These are phyloP conservation scores for Gallinago media DNA, from an alignment of 2,113 vertebrate genomes.

Conservation along the genomic window DNA sequence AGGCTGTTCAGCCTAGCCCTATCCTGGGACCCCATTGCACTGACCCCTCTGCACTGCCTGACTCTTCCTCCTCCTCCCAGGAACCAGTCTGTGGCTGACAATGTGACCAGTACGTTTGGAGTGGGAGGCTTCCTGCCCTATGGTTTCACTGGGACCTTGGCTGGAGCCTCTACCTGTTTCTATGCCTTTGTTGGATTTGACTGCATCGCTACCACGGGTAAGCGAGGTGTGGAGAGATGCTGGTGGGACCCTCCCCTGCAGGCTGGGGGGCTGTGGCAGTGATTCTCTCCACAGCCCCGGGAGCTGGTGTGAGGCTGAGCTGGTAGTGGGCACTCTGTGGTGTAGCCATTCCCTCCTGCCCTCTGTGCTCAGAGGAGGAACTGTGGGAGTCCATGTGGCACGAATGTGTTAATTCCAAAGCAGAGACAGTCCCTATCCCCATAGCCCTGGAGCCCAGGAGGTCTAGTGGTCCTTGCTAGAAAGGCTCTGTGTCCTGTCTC, in stretches of 20 bases:
- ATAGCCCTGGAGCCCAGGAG: background rate
- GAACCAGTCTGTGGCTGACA: conserved; percentile 68
- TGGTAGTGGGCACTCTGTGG: background rate
- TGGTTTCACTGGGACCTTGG: conserved; percentile 82
- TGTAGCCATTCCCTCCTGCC: background rate
- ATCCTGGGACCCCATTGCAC: background rate
- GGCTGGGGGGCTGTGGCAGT: background rate
- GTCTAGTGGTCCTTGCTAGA: background rate
- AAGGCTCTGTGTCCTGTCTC: background rate
- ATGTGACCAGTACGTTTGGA: conserved; percentile 76
- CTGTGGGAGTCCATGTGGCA: background rate
- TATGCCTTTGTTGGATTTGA: conserved; percentile 92
- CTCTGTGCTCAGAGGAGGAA: background rate
- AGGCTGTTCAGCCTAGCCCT: background rate
- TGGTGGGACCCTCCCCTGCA: background rate
- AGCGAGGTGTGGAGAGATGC: background rate
- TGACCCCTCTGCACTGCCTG: background rate
- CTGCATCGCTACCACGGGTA: conserved; percentile 87
- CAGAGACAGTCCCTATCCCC: background rate
- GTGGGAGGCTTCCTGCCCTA: conserved; percentile 87
- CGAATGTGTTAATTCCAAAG: background rate
- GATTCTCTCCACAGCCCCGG: accelerated
- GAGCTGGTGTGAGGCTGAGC: background rate
- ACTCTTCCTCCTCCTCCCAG: conserved; percentile 57
- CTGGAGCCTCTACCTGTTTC: conserved; percentile 88